A percentile compares a stretch with the other conserved stretches of the same genome.
Evolutionary conservation across 2,888 invertebrate species (phyloP).

Genomic region (Lobophora halterata): DNA sequence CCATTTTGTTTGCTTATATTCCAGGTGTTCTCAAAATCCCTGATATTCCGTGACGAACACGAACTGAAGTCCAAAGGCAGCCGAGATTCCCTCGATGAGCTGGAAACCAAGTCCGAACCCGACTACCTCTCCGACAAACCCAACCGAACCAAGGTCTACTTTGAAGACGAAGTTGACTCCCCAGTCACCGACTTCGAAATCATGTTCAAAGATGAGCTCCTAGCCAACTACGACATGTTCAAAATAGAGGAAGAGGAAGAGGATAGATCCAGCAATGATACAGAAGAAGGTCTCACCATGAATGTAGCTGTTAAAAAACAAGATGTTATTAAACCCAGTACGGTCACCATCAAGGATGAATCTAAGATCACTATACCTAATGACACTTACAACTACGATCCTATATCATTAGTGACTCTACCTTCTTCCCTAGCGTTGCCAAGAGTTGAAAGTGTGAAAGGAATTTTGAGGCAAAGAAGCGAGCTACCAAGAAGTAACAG

Average conservation of each 20-base stretch:
- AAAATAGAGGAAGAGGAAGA: slow-evolving; percentile 77
- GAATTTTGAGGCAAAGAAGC: slow-evolving; percentile 56
- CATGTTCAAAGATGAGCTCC: slow-evolving; percentile 76
- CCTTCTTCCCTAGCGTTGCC: slow-evolving; percentile 63
- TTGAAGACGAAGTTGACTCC: slow-evolving; percentile 74
- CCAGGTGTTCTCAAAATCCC: slow-evolving; percentile 76
- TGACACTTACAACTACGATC: slow-evolving; percentile 67
- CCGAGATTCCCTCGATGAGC: slow-evolving; percentile 57
- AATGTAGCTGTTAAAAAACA: slow-evolving; percentile 65
- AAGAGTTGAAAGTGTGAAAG: slow-evolving; percentile 68
- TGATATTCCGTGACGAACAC: slow-evolving; percentile 74
- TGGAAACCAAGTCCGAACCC: slow-evolving; percentile 73
- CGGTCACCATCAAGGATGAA: slow-evolving; percentile 71
- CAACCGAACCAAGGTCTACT: slow-evolving; percentile 72
- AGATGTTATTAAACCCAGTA: slow-evolving; percentile 69
- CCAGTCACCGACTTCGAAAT: slow-evolving; percentile 77
- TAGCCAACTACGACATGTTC: slow-evolving; percentile 65
- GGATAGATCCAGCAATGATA: slow-evolving; percentile 59
- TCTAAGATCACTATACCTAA: slow-evolving; percentile 65
- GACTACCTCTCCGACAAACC: slow-evolving; percentile 66
- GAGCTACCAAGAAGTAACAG: slow-evolving; percentile 64
- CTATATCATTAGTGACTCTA: slow-evolving; percentile 52
- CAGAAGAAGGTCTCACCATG: slow-evolving; percentile 71
- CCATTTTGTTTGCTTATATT: no score
- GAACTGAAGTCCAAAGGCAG: slow-evolving; percentile 61